A percentile compares a stretch with the other conserved stretches of the same genome.
phyloP scores from a whole-genome alignment of 2,797 vertebrate genomes.

The Crax fasciolata region DNA sequence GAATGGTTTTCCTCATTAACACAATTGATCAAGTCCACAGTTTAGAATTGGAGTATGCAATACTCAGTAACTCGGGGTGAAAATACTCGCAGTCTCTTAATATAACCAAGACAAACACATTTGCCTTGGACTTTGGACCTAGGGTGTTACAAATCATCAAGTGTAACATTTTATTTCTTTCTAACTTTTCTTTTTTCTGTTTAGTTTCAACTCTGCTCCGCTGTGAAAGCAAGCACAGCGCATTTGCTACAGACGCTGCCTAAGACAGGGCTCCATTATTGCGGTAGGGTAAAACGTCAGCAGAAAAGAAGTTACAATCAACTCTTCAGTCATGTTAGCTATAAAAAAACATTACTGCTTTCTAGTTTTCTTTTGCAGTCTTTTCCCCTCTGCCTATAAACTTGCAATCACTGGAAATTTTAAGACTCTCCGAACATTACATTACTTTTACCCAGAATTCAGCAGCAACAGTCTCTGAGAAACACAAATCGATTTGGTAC shows the following conservation, averaged over 20 bases:
- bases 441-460: not conserved
- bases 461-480: not conserved
- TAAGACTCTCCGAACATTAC: not conserved
- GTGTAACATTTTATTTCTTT: not conserved
- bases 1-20: not conserved
- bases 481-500: not conserved
- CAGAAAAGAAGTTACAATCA: not conserved
- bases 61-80: not conserved
- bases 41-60: not conserved
- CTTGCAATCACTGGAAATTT: not conserved
- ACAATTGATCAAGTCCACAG: not conserved
- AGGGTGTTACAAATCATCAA: not conserved
- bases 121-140: not conserved
- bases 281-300: not conserved
- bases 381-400: not conserved
- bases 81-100: not conserved
- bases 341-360: not conserved
- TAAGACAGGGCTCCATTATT: not conserved
- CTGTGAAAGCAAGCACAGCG: not conserved
- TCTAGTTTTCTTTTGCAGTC: fast-evolving
- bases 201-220: not conserved
- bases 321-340: not conserved
- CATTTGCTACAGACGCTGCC: not conserved
- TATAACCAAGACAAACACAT: not conserved
- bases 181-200: not conserved